A percentile compares a stretch with the other conserved stretches of the same genome.
Conservation (phyloP, 2,797 vertebrate genomes). For the Danio tinwini region DNA sequence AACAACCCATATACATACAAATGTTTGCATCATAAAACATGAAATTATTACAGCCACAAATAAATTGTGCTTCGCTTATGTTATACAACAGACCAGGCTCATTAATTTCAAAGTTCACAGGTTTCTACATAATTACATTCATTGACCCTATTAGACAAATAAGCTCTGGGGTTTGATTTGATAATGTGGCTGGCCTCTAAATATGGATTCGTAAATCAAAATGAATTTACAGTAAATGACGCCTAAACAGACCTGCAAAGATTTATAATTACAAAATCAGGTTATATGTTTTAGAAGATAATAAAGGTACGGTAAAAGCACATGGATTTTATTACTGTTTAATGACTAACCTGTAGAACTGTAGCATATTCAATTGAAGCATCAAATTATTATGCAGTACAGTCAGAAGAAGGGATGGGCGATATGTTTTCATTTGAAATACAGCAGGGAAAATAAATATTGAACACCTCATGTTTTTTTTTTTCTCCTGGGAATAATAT, state of each 20-base stretch:
- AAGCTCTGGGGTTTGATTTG: constrained; percentile 37
- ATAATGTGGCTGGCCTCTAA: constrained; percentile 15
- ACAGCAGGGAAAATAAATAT: no score
- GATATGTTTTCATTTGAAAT: no score
- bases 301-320: neutral
- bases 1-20: neutral
- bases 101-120: constrained; percentile 48
- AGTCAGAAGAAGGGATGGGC: no score
- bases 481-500: no score
- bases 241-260: constrained; percentile 35
- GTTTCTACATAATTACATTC: constrained; percentile 55
- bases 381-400: neutral
- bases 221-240: constrained; percentile 31
- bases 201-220: constrained; percentile 50
- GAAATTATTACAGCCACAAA: neutral
- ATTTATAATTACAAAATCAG: constrained; percentile 30
- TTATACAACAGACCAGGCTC: constrained; percentile 16
- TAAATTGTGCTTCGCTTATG: constrained; percentile 11
- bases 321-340: constrained; percentile 8
- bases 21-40: neutral
- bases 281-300: constrained; percentile 41
- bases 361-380: constrained; percentile 15
- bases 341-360: neutral
- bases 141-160: constrained; percentile 58
- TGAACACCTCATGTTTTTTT: no score